Base-by-base conservation (phyloP, 2,113 vertebrate species). In the Anseranas semipalmata region DNA sequence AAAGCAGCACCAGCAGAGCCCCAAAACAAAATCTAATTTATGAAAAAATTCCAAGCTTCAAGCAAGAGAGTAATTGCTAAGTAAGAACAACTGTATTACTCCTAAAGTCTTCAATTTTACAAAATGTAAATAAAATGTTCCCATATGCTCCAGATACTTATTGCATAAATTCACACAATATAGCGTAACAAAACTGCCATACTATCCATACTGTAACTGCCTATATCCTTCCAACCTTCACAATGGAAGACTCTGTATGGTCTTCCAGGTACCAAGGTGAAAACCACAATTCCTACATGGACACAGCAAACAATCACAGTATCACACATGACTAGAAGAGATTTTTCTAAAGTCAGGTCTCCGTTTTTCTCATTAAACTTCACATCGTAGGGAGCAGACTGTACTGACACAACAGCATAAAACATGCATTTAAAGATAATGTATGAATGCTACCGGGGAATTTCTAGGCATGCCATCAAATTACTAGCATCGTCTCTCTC, bases 261-360 rank as follows among this genome's bases (percentile, higher is more conserved):
- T 24, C 32, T 41, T 76, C 48, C 66, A 72, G 70, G 22, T 2
- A 28, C 58, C 2, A 52, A 32, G 71, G 37, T 48, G 75, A n/a
- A 24, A 45, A 10, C 6, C 45, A 18, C 1, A 2, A 41, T 3
- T 77, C 46, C 66, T 22, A 35, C 48, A 7, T 0, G n/a, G 48
- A 48, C 48, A 22, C 0, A 1, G 7, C 67, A 7, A 27, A 28
- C 50, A 62, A 16, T 5, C 1, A 2, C 39, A 43, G 50, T 4
- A 35, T 4, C 58, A 30, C 15, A 73, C 39, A 5, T 0, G 0
- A 28, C 39, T 1, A 2, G 24, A 27, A 7, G 25, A 12, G 37
- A 41, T 15, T 50, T 14, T 46, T 30, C 37, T 24, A 10, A 63
- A 59, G 30, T 5, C 18, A 21, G 14, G 11, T 6, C 30, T 16